Evolutionary conservation across 2,888 invertebrate genomes (phyloP).

Genomic region (Homarus gammarus): DNA sequence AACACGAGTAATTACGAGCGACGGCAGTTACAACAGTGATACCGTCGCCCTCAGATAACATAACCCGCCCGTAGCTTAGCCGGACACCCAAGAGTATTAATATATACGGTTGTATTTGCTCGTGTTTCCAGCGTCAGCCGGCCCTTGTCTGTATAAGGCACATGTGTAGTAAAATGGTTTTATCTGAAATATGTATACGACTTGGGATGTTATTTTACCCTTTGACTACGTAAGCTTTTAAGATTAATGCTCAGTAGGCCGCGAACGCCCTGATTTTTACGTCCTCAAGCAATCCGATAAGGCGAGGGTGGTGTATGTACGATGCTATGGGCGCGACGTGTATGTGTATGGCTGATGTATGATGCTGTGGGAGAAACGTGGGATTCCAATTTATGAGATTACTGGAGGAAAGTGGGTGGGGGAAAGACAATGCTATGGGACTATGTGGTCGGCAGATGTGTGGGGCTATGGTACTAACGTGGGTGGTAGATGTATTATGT

Average conservation of each 20-base stretch:
- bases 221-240: constrained; percentile 3
- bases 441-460: too few species aligned
- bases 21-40: neutral
- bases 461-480: too few species aligned
- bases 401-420: too few species aligned
- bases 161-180: neutral
- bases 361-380: constrained; percentile 2
- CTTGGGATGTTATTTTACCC: neutral
- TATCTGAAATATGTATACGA: neutral
- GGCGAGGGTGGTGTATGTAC: neutral
- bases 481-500: too few species aligned
- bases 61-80: neutral
- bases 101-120: neutral
- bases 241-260: constrained; percentile 7
- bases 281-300: constrained; percentile 3
- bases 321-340: neutral
- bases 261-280: constrained; percentile 22
- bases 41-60: neutral
- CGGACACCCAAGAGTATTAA: neutral
- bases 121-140: neutral
- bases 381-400: too few species aligned
- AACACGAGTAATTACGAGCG: neutral
- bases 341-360: neutral
- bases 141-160: neutral
- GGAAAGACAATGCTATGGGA: too few species aligned